Conservation (phyloP, 2,888 invertebrate genomes). For the Euplexia lucipara region DNA sequence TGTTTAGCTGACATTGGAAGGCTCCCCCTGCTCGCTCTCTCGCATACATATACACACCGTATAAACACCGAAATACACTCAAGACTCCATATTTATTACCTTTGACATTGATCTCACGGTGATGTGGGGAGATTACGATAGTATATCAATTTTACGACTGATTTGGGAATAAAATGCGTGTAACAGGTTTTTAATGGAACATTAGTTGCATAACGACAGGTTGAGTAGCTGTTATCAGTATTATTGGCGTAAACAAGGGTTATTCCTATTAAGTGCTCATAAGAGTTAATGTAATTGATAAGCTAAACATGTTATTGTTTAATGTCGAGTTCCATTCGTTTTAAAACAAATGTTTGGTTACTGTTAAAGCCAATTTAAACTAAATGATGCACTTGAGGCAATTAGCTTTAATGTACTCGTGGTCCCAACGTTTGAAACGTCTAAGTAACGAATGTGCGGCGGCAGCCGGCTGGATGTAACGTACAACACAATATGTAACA, state of each 20-base stretch:
- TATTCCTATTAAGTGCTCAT: background rate
- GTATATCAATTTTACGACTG: slow-evolving; percentile 38
- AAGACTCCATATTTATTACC: slow-evolving; percentile 29
- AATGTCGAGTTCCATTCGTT: background rate
- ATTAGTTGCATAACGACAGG: slow-evolving; percentile 27
- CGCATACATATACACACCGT: slow-evolving; percentile 18
- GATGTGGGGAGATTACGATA: slow-evolving; percentile 14
- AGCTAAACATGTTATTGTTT: background rate
- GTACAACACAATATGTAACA: background rate
- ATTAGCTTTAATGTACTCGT: background rate
- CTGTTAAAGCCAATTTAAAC: background rate
- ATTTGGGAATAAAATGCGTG: slow-evolving; percentile 4
- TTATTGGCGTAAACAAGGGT: background rate
- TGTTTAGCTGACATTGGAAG: background rate
- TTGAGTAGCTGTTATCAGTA: background rate
- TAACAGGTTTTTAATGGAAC: slow-evolving; percentile 30
- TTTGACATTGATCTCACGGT: slow-evolving; percentile 10
- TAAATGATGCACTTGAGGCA: background rate
- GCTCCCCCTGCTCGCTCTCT: background rate
- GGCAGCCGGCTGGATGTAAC: background rate
- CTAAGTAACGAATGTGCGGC: background rate
- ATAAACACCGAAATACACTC: slow-evolving; percentile 55
- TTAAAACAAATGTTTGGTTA: background rate
- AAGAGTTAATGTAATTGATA: no score
- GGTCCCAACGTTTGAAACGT: background rate